These are phyloP conservation scores for Hestina assimilis DNA, from an alignment of 1,140 invertebrate genomes.

Conservation along the genomic window DNA sequence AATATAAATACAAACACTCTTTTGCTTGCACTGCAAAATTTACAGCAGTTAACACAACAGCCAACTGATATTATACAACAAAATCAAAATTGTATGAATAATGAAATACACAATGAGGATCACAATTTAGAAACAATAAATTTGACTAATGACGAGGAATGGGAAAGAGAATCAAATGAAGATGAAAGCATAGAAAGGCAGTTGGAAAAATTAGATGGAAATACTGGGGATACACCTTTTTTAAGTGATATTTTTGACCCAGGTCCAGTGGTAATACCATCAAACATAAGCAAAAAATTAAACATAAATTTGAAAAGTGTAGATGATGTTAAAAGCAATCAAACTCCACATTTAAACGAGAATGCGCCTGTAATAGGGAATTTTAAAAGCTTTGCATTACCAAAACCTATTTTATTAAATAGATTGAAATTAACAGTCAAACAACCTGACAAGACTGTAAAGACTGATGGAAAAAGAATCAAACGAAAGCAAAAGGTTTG, in stretches of 20 bases:
- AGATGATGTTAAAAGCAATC: constrained; percentile 38
- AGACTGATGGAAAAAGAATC: constrained; percentile 41
- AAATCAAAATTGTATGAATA: constrained; percentile 14
- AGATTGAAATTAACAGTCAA: constrained; percentile 69
- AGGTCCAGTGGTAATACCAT: constrained; percentile 55
- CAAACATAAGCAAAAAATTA: constrained; percentile 47
- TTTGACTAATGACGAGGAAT: constrained; percentile 69
- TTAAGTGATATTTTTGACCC: constrained; percentile 76
- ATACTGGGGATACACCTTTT: constrained; percentile 66
- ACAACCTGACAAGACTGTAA: constrained; percentile 53
- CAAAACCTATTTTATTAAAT: constrained; percentile 74
- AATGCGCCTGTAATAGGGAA: constrained; percentile 66
- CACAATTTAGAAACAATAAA: constrained; percentile 63
- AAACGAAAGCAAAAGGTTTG: constrained; percentile 66
- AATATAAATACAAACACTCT: constrained; percentile 64
- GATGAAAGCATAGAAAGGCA: constrained; percentile 64
- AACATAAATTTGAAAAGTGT: constrained; percentile 48
- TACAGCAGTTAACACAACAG: constrained; percentile 47
- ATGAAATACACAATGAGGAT: constrained; percentile 21
- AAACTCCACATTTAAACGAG: constrained; percentile 43
- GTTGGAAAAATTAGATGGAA: constrained; percentile 57
- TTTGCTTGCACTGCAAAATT: constrained; percentile 63
- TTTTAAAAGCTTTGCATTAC: constrained; percentile 77
- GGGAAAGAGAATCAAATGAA: constrained; percentile 67
- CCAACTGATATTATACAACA: constrained; percentile 12